Evolutionary conservation across 2,888 invertebrate species (phyloP), one percentile per base, ranked within the genome.

Genomic region (Coecobrya sp.): DNA sequence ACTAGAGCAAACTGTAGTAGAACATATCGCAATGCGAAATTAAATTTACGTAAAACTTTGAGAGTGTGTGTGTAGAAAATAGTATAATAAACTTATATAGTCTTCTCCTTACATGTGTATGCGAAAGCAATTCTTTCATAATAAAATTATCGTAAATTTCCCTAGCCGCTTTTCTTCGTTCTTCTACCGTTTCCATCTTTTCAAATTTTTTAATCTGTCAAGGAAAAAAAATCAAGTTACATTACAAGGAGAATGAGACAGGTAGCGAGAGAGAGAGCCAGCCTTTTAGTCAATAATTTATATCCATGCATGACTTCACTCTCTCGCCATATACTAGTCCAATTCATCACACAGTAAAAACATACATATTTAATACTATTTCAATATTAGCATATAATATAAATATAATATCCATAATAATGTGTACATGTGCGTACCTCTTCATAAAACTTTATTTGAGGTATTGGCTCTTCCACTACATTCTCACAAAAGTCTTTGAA

Each of bases 91-190:
- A 36, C 36, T 36, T 36, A 65, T 65, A n/a, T 45, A 10, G 5
- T 19, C 22, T n/a, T 73, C 36, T 68, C 22, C 98, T 98, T 97
- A 99, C 99, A 97, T 99, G 99, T 95, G 99, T 98, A 96, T 99
- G 99, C 95, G 99, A 98, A 96, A 99, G 97, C 96, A 99, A 97
- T 97, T 99, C 99, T 96, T 99, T 99, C 99, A 99, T 99, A 96
- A 99, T 99, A 97, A 99, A 99, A 97, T 99, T 99, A 96, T 99
- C 99, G 96, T 99, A 99, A 95, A 99, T 99, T 96, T 99, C 99
- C 95, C 98, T 97, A 93, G 99, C 99, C 95, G 98, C 97, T 96
- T 98, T 98, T 96, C 98, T 97, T 96, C 99, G 97, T 95, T 99
- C 99, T 95, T 99, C 99, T 94, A 98, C 97, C 95, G 98, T 98